Conservation (phyloP, 2,113 vertebrate genomes). For the Poeciliopsis turrubarensis region DNA sequence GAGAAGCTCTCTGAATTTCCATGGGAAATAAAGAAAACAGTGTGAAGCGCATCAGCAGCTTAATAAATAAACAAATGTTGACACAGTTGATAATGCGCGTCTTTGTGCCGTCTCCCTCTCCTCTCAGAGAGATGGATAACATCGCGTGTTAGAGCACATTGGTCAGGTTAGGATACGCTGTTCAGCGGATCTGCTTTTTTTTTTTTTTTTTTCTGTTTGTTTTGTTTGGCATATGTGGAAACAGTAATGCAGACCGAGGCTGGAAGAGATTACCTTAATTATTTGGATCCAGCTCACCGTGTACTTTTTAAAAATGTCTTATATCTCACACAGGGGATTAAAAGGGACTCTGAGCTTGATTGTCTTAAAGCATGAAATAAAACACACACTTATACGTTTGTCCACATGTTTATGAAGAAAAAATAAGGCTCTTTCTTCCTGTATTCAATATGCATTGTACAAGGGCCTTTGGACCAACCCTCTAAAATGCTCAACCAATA, state of each 20-base stretch:
- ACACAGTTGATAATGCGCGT: conserved; percentile 8
- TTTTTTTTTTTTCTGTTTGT: too few relatives aligned
- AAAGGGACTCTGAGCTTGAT: neutral
- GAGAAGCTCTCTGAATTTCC: neutral
- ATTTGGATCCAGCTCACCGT: neutral
- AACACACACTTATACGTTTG: too few relatives aligned
- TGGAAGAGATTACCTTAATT: neutral
- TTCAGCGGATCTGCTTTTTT: conserved; percentile 18
- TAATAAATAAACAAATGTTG: conserved; percentile 34
- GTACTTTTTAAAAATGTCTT: neutral
- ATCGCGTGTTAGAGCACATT: conserved; percentile 12
- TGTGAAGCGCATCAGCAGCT: conserved; percentile 32
- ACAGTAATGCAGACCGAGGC: neutral
- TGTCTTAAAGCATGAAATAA: too few relatives aligned
- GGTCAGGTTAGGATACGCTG: conserved; percentile 1
- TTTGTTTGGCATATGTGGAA: too few relatives aligned
- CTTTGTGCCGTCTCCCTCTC: conserved; percentile 9
- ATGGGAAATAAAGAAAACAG: neutral
- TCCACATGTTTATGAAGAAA: too few relatives aligned
- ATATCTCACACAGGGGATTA: neutral
- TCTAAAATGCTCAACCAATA: too few relatives aligned
- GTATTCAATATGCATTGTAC: too few relatives aligned
- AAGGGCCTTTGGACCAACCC: too few relatives aligned
- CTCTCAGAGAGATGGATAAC: conserved; percentile 15
- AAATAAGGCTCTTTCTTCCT: too few relatives aligned